A percentile compares a stretch with the other conserved stretches of the same genome.
phyloP scores from a whole-genome alignment of 2,797 vertebrate genomes.

The Glyptemys insculpta region DNA sequence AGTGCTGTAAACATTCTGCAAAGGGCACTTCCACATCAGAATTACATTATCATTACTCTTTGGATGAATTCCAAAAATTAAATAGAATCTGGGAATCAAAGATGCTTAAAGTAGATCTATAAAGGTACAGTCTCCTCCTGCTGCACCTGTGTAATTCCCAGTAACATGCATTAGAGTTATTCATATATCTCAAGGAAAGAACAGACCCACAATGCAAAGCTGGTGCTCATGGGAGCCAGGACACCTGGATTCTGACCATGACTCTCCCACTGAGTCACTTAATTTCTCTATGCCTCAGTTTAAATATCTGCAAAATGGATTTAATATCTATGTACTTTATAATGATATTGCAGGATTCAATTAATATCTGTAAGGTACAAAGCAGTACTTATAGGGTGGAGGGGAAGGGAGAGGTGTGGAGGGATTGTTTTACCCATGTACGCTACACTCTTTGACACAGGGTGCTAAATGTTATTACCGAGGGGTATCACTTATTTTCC shows the following conservation, averaged over 20 bases:
- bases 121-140: not conserved
- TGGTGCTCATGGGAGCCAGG: not conserved
- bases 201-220: constrained; percentile 12
- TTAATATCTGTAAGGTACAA: constrained; percentile 30
- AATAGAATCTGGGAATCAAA: constrained; percentile 15
- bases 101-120: not conserved
- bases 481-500: not conserved
- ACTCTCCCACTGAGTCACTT: constrained; percentile 35
- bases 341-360: not conserved
- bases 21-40: not conserved
- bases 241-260: constrained; percentile 22
- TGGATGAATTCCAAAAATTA: not conserved
- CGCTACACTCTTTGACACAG: not conserved
- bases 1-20: not conserved
- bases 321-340: not conserved
- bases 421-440: not conserved
- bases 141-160: not conserved
- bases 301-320: not conserved
- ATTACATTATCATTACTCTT: not conserved
- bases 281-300: not conserved
- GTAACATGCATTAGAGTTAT: not conserved
- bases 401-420: not conserved
- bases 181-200: constrained; percentile 31
- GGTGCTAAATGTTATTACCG: not conserved
- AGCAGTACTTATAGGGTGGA: not conserved